Conservation (phyloP, 2,113 vertebrate species). For the Leucopsar rothschildi region DNA sequence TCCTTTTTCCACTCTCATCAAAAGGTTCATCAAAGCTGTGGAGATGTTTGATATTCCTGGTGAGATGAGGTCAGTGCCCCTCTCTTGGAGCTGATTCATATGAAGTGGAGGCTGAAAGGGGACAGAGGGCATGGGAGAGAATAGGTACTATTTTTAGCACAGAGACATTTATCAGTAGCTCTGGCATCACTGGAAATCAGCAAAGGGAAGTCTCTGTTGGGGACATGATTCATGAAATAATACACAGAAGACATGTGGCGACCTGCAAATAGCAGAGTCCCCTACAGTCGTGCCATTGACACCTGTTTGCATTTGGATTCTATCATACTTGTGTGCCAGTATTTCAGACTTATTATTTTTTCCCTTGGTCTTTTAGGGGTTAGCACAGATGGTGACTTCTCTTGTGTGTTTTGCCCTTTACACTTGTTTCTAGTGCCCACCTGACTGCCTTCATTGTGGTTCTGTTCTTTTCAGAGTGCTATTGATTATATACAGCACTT, state of each 20-base stretch:
- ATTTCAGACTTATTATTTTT: neutral
- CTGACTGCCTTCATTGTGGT: neutral
- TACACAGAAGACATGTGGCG: neutral
- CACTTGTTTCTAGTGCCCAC: neutral
- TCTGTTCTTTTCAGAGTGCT: neutral
- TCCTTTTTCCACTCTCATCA: neutral
- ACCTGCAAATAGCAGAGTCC: neutral
- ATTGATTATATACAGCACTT: neutral
- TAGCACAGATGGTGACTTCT: neutral
- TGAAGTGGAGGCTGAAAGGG: conserved; percentile 40
- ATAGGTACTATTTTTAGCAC: conserved; percentile 44
- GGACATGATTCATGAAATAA: neutral
- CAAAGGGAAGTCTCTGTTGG: neutral
- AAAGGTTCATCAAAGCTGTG: conserved; percentile 31
- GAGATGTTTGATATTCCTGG: conserved; percentile 45
- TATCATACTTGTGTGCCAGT: neutral
- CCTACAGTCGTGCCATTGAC: neutral
- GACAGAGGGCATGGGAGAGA: conserved; percentile 28
- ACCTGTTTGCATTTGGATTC: conserved; percentile 3
- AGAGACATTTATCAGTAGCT: neutral
- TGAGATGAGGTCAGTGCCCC: neutral
- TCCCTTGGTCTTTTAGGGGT: neutral
- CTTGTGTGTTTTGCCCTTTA: neutral
- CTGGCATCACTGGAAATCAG: neutral
- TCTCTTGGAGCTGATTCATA: conserved; percentile 6